These are phyloP conservation scores for Brienomyrus brachyistius DNA, from an alignment of 2,113 vertebrate genomes.

Conservation along the genomic window DNA sequence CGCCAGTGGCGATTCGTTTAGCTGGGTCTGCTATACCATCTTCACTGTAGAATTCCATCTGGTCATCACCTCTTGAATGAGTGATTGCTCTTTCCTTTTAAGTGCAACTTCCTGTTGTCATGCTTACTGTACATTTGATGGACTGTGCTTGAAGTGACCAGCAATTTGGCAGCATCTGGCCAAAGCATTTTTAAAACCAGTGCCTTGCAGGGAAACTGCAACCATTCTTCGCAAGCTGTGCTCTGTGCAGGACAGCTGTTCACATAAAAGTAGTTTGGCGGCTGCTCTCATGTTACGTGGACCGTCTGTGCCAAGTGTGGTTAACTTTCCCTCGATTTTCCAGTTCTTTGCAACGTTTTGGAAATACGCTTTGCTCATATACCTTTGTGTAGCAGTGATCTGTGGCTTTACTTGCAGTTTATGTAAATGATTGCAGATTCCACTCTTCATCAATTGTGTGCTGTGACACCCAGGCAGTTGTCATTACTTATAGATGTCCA, in stretches of 20 bases:
- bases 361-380: conserved; percentile 6
- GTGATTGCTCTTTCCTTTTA: conserved; percentile 18
- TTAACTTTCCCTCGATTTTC: conserved; percentile 19
- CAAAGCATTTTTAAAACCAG: background rate
- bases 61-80: background rate
- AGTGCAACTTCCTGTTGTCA: background rate
- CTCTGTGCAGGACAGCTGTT: conserved; percentile 26
- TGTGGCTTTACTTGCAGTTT: background rate
- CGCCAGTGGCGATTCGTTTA: background rate
- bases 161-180: conserved; percentile 11
- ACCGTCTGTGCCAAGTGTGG: conserved; percentile 19
- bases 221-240: conserved; percentile 29
- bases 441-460: background rate
- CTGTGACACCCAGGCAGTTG: background rate
- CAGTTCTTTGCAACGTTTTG: conserved; percentile 5
- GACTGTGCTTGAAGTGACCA: background rate
- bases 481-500: background rate
- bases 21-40: conserved; percentile 8
- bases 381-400: conserved; percentile 13
- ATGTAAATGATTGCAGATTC: background rate
- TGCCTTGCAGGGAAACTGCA: conserved; percentile 4
- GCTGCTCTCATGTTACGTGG: conserved; percentile 11
- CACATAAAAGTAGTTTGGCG: conserved; percentile 14
- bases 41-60: conserved; percentile 24
- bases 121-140: conserved; percentile 9